Conservation (phyloP, 2,113 vertebrate genomes). For the Malaclemys terrapin region DNA sequence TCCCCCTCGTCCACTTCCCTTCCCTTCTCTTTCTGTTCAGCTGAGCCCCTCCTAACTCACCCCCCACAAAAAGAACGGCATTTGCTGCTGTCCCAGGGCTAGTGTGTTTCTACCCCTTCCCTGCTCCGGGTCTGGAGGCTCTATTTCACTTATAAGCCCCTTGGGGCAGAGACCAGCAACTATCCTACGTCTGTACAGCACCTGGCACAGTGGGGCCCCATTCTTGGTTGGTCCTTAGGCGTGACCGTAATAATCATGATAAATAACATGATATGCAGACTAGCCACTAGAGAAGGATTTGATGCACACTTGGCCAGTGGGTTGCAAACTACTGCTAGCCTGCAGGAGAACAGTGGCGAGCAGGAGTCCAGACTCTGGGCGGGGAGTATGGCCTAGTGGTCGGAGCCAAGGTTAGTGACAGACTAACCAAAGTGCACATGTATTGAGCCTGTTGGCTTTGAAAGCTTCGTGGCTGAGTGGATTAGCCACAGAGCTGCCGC, state of each 20-base stretch:
- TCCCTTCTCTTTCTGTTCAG: background rate
- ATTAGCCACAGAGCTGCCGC: background rate
- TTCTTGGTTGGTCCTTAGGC: background rate
- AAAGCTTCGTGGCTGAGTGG: background rate
- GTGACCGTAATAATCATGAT: background rate
- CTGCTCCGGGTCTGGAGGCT: background rate
- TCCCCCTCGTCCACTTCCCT: background rate
- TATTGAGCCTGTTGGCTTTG: background rate
- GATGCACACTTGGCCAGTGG: background rate
- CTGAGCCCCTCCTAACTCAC: background rate
- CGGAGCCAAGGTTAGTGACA: background rate
- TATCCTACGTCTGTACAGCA: background rate
- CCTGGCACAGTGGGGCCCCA: background rate
- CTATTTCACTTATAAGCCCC: background rate
- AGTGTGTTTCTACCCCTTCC: background rate
- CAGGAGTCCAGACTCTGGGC: background rate
- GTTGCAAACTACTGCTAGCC: background rate
- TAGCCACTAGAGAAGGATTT: background rate
- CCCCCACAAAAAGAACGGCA: background rate
- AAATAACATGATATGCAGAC: background rate
- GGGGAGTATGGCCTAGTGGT: background rate
- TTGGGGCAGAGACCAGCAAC: background rate
- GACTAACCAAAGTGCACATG: background rate
- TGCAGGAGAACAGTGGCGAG: background rate
- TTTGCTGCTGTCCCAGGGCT: background rate